Evolutionary conservation across 2,888 invertebrate genomes (phyloP), one percentile per base, ranked within the genome.

Genomic region (Hirtodrosophila confusa): DNA sequence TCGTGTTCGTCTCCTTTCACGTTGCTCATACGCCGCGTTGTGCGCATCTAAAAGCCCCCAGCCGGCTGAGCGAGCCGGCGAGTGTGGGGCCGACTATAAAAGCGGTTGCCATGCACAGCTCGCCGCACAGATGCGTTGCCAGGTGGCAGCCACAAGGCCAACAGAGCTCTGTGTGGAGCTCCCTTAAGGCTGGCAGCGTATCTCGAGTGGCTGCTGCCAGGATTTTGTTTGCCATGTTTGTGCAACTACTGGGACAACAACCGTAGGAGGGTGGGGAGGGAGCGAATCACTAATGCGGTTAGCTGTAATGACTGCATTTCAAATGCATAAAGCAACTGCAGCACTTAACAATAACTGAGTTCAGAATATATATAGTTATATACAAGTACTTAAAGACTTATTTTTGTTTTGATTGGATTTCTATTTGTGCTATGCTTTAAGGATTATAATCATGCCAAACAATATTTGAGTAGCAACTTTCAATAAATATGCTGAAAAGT

Each of bases 21-120:
- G 48, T 74, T 80, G 82, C 79, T 69, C 83, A 87, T 87, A 85
- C 88, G 82, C 82, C 83, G 69, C 69, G 88, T 80, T 82, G 79
- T 83, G 87, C 82, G 87, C 80, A 82, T 72, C 41, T 45, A 75
- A 75, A 76, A 72, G 60, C 58, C 72, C 61, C 51, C 31, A 17
- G 17, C 17, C 17, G 17, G 17, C 17, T 17, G 17, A 17, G 17
- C 17, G n/a, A n/a, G 43, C 47, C 40, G 44, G 35, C 37, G 48
- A 69, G 64, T 51, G 40, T 39, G 43, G 36, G 70, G 39, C 57
- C 49, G 64, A 70, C 70, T 84, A 88, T 88, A 84, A 88, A 84
- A 88, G 86, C 86, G 76, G 78, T 75, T 75, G 78, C 78, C 86
- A 75, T 54, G 86, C 75, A 78, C 78, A 68, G 80, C 78, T 71